A percentile compares a stretch with the other conserved stretches of the same genome.
Conservation (phyloP, 2,888 invertebrate species). For the Eristalinus sepulchralis region DNA sequence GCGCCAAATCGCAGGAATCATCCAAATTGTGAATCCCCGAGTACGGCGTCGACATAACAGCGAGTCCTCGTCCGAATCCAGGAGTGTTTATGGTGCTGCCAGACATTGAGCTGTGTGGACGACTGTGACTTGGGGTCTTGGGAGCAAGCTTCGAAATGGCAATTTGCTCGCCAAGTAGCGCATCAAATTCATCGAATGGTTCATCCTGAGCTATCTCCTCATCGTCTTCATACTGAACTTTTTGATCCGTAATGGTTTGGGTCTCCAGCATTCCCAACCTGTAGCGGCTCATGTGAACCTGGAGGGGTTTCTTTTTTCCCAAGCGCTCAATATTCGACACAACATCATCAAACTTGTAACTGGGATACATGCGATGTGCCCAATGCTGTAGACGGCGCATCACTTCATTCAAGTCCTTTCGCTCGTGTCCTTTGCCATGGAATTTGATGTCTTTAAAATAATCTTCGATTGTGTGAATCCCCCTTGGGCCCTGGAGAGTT, state of each 20-base stretch:
- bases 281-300: slow-evolving; percentile 86
- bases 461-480: slow-evolving; percentile 89
- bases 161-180: slow-evolving; percentile 85
- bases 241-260: slow-evolving; percentile 77
- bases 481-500: slow-evolving; percentile 87
- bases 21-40: slow-evolving; percentile 59
- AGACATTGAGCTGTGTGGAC: slow-evolving; percentile 40
- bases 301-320: slow-evolving; percentile 90
- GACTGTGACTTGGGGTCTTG: slow-evolving; percentile 75
- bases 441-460: slow-evolving; percentile 92
- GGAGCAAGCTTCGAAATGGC: slow-evolving; percentile 82
- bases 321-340: slow-evolving; percentile 89
- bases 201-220: slow-evolving; percentile 79
- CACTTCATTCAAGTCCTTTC: slow-evolving; percentile 89
- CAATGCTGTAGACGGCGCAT: slow-evolving; percentile 94
- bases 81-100: slow-evolving; percentile 75
- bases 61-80: slow-evolving; percentile 75
- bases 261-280: slow-evolving; percentile 81
- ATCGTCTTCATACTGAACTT: slow-evolving; percentile 82
- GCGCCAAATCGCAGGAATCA: slow-evolving; percentile 76
- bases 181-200: slow-evolving; percentile 85
- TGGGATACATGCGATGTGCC: slow-evolving; percentile 95
- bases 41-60: slow-evolving; percentile 77
- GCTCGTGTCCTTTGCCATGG: slow-evolving; percentile 90
- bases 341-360: slow-evolving; percentile 93